Evolutionary conservation across 1,140 invertebrate species (phyloP).

Genomic region (Drosophila bifasciata): DNA sequence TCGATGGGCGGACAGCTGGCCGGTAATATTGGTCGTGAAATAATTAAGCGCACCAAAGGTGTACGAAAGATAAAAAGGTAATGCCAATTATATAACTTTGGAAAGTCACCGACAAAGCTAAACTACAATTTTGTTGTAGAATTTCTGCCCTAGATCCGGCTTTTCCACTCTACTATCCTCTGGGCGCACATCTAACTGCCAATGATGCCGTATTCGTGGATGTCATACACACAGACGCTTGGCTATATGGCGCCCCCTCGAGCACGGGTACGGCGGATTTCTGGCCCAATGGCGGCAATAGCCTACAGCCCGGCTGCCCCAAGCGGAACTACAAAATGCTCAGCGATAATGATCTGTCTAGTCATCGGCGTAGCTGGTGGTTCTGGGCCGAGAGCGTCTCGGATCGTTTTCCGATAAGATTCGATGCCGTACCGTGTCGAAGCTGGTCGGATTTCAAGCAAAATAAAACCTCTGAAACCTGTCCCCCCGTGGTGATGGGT

Average conservation of each 20-base stretch:
- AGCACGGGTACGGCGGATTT: slow-evolving; percentile 87
- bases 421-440: slow-evolving; percentile 83
- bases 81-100: background rate
- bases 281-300: slow-evolving; percentile 87
- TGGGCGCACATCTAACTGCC: slow-evolving; percentile 86
- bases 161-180: slow-evolving; percentile 86
- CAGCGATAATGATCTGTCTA: slow-evolving; percentile 85
- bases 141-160: slow-evolving; percentile 87
- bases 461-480: slow-evolving; percentile 52
- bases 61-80: slow-evolving; percentile 78
- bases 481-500: slow-evolving; percentile 68
- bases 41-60: slow-evolving; percentile 69
- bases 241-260: slow-evolving; percentile 85
- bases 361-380: slow-evolving; percentile 87
- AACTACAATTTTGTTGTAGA: slow-evolving; percentile 67
- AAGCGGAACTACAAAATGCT: slow-evolving; percentile 80
- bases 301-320: slow-evolving; percentile 86
- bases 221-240: slow-evolving; percentile 89
- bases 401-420: slow-evolving; percentile 83
- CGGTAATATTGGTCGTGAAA: slow-evolving; percentile 86
- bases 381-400: slow-evolving; percentile 87
- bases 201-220: slow-evolving; percentile 88
- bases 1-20: slow-evolving; percentile 91
- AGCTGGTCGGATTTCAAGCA: slow-evolving; percentile 84
- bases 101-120: too few relatives aligned